These are phyloP conservation scores for Dolichallabes microphthalmus DNA, from an alignment of 2,113 vertebrate genomes.

Conservation along the genomic window DNA sequence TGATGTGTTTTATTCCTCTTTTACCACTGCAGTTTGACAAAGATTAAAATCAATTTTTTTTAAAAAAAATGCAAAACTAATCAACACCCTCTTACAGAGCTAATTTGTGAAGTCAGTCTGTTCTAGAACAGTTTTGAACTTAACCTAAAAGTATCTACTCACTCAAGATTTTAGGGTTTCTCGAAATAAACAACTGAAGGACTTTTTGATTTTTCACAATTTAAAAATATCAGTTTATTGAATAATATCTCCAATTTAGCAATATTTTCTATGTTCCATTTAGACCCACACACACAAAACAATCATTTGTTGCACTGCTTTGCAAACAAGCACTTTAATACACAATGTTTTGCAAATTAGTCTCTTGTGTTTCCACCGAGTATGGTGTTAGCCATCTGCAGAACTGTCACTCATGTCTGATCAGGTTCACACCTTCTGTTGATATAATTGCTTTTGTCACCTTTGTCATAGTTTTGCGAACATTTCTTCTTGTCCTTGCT, in stretches of 20 bases:
- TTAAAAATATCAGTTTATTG: not conserved
- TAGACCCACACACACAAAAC: not conserved
- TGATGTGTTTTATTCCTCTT: not conserved
- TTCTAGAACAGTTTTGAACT: not conserved
- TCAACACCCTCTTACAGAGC: not conserved
- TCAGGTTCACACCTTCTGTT: not conserved
- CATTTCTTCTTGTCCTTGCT: not conserved
- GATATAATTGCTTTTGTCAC: constrained; percentile 1
- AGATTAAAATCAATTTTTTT: not conserved
- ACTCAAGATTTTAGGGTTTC: not conserved
- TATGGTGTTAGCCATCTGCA: constrained; percentile 8
- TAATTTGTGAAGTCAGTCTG: not conserved
- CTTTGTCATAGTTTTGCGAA: not conserved
- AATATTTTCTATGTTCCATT: not conserved
- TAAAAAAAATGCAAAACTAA: too few species aligned
- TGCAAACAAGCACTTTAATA: not conserved
- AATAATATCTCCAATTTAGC: not conserved
- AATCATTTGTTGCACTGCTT: not conserved
- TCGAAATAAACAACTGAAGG: too few species aligned
- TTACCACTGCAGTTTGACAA: not conserved
- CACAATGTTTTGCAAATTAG: not conserved
- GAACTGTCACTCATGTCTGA: not conserved
- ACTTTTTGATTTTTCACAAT: not conserved
- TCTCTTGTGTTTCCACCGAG: not conserved
- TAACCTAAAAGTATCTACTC: not conserved